Evolutionary conservation across 1,140 invertebrate species (phyloP).

Genomic region (Macrobrachium rosenbergii): DNA sequence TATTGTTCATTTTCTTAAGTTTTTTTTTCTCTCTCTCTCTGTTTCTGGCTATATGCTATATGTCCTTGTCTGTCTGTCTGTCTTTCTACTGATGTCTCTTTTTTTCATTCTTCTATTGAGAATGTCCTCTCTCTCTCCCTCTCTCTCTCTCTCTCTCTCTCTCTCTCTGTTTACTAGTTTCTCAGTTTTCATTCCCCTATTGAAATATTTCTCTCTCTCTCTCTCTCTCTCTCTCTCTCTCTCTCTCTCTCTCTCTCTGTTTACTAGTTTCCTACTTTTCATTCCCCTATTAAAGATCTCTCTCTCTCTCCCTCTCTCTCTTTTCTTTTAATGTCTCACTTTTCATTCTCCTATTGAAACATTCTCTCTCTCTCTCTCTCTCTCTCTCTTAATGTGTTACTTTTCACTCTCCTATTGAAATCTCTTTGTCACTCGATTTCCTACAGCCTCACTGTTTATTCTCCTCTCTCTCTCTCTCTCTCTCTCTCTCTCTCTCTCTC

Average conservation of each 20-base stretch:
- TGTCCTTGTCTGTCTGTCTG: too few relatives aligned
- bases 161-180: background rate
- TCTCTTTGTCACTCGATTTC: too few relatives aligned
- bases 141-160: background rate
- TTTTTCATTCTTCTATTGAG: too few relatives aligned
- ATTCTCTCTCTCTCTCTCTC: too few relatives aligned
- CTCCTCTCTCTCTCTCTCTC: constrained; percentile 2
- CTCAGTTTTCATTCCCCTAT: background rate
- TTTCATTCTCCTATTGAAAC: too few relatives aligned
- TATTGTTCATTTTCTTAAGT: background rate
- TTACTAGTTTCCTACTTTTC: background rate
- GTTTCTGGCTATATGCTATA: too few relatives aligned
- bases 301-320: background rate
- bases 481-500: constrained; percentile 4
- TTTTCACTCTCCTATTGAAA: too few relatives aligned
- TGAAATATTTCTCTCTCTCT: background rate
- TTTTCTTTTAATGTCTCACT: background rate
- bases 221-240: background rate
- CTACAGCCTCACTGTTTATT: background rate
- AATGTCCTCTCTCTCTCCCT: too few relatives aligned
- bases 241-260: background rate
- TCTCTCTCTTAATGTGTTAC: too few relatives aligned
- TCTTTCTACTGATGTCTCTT: too few relatives aligned
- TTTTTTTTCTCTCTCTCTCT: background rate
- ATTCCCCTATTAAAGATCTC: too few relatives aligned